phyloP scores from a whole-genome alignment of 2,888 invertebrate species.

The Pheosia gnoma region DNA sequence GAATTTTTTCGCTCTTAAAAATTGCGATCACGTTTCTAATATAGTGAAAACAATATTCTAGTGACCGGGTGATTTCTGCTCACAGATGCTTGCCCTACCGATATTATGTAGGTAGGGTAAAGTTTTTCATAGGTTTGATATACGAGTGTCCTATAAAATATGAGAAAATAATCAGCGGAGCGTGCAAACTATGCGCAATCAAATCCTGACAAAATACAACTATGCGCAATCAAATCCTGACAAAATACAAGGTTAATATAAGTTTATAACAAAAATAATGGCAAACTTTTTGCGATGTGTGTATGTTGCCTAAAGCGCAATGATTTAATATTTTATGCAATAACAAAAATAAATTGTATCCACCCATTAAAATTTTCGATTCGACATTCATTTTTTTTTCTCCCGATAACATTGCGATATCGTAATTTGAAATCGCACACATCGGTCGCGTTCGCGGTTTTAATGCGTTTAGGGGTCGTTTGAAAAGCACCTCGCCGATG shows the following conservation, averaged over 20 bases:
- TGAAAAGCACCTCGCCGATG: slow-evolving; percentile 64
- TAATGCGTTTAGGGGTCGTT: slow-evolving; percentile 70
- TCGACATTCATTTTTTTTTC: slow-evolving; percentile 21
- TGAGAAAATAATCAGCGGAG: slow-evolving; percentile 38
- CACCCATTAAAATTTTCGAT: slow-evolving; percentile 14
- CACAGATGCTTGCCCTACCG: slow-evolving; percentile 78
- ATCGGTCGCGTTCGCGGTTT: slow-evolving; percentile 59
- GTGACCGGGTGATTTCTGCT: slow-evolving; percentile 83
- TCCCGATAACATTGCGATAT: slow-evolving; percentile 53
- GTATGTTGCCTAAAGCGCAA: not conserved
- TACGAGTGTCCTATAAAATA: slow-evolving; percentile 65
- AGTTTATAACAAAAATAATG: no score
- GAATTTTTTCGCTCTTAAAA: slow-evolving; percentile 83
- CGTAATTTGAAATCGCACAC: slow-evolving; percentile 71
- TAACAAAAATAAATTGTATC: slow-evolving; percentile 4
- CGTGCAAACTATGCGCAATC: slow-evolving; percentile 23
- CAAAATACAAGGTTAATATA: no score
- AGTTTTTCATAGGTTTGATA: slow-evolving; percentile 72
- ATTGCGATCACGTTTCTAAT: slow-evolving; percentile 85
- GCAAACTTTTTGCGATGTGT: not conserved
- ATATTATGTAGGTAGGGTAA: slow-evolving; percentile 72
- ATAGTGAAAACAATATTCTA: slow-evolving; percentile 86
- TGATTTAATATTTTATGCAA: not conserved
- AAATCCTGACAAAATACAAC: no score
- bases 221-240: not conserved